These are phyloP conservation scores for Anoncus sp. DNA, from an alignment of 2,888 invertebrate genomes.

Conservation along the genomic window DNA sequence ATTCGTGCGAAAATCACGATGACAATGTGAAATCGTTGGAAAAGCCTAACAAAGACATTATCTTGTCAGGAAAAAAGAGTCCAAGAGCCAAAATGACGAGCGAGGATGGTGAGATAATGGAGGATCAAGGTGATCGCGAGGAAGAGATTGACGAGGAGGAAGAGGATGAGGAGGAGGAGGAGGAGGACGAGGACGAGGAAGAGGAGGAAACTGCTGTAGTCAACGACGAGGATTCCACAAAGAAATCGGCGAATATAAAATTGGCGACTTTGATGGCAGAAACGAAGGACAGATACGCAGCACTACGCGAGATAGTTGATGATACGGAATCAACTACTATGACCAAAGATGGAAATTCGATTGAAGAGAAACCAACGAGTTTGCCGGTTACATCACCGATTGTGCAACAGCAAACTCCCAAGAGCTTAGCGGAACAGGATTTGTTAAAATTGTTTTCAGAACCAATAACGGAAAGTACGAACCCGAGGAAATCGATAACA, in stretches of 20 bases:
- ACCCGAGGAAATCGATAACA: slow-evolving; percentile 69
- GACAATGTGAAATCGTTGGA: slow-evolving; percentile 40
- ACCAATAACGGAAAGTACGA: slow-evolving; percentile 63
- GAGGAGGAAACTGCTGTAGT: slow-evolving; percentile 65
- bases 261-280: slow-evolving; percentile 81
- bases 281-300: slow-evolving; percentile 91
- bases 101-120: slow-evolving; percentile 15
- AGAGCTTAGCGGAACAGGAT: slow-evolving; percentile 74
- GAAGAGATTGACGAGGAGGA: slow-evolving; percentile 55
- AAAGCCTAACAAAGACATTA: slow-evolving; percentile 13
- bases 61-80: slow-evolving; percentile 23
- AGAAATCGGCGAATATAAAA: slow-evolving; percentile 81
- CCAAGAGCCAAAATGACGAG: slow-evolving; percentile 36
- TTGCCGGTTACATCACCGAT: slow-evolving; percentile 65
- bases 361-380: slow-evolving; percentile 62
- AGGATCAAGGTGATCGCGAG: slow-evolving; percentile 43
- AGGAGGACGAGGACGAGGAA: slow-evolving; percentile 68
- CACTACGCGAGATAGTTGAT: slow-evolving; percentile 89
- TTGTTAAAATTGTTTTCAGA: slow-evolving; percentile 79
- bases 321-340: slow-evolving; percentile 70
- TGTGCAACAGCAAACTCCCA: slow-evolving; percentile 60
- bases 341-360: slow-evolving; percentile 51
- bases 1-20: slow-evolving; percentile 6
- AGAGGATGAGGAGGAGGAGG: slow-evolving; percentile 61
- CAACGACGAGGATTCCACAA: slow-evolving; percentile 60